Conservation (phyloP, 2,888 invertebrate species). For the Anoplius nigerrimus region DNA sequence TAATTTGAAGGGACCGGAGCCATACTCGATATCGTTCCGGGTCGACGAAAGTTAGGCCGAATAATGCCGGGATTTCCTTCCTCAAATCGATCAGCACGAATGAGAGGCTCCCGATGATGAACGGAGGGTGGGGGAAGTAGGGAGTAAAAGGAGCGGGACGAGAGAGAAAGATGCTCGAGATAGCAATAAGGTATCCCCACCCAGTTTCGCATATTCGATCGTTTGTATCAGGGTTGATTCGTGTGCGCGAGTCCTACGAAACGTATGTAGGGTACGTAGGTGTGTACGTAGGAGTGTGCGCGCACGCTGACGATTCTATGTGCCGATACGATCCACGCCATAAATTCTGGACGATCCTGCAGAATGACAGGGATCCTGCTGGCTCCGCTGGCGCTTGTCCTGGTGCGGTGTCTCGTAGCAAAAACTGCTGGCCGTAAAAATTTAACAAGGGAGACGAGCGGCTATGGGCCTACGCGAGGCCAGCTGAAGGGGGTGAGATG, state of each 20-base stretch:
- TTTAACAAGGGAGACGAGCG: slow-evolving; percentile 57
- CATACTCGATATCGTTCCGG: slow-evolving; percentile 8
- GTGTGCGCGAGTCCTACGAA: background rate
- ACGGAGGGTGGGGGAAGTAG: background rate
- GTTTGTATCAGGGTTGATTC: background rate
- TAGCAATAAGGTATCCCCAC: background rate
- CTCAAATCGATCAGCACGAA: slow-evolving; percentile 22
- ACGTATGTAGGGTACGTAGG: background rate
- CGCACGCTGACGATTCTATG: slow-evolving; percentile 17
- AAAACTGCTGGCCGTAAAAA: slow-evolving; percentile 60
- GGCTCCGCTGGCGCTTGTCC: slow-evolving; percentile 21
- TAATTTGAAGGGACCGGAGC: background rate
- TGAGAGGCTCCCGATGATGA: slow-evolving; percentile 2
- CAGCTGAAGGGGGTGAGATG: background rate
- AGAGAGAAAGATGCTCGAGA: background rate
- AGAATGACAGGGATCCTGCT: slow-evolving; percentile 26
- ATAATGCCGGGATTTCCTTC: slow-evolving; percentile 25
- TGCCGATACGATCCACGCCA: slow-evolving; percentile 21
- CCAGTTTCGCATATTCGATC: slow-evolving; percentile 23
- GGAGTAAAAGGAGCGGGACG: background rate
- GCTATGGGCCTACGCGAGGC: slow-evolving; percentile 7
- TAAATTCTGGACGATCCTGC: slow-evolving; percentile 35
- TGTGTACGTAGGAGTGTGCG: too few relatives aligned
- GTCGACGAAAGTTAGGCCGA: slow-evolving; percentile 7
- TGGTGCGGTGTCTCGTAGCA: slow-evolving; percentile 22